phyloP scores from a whole-genome alignment of 2,113 vertebrate genomes.

The Mus musculus region GRCm39 chr11:26040001-26040500 shows the following conservation, averaged over 20 bases:
- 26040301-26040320: not conserved
- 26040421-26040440: not conserved
- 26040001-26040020: not conserved
- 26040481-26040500: not conserved
- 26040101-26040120: not conserved
- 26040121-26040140: not conserved
- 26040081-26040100: not conserved
- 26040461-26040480: not conserved
- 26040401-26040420: not conserved
- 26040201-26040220: not conserved
- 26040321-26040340: not conserved
- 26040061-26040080: not conserved
- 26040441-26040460: not conserved
- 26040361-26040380: not conserved
- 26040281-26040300: not conserved
- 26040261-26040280: not conserved
- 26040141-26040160: not conserved
- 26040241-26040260: not conserved
- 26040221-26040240: not conserved
- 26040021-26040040: not conserved
- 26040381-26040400: not conserved
- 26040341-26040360: not conserved
- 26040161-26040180: not conserved
- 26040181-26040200: slow-evolving; percentile 30
- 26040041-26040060: not conserved